Conservation (phyloP, 1,140 invertebrate species). For the Teleogryllus occipitalis region DNA sequence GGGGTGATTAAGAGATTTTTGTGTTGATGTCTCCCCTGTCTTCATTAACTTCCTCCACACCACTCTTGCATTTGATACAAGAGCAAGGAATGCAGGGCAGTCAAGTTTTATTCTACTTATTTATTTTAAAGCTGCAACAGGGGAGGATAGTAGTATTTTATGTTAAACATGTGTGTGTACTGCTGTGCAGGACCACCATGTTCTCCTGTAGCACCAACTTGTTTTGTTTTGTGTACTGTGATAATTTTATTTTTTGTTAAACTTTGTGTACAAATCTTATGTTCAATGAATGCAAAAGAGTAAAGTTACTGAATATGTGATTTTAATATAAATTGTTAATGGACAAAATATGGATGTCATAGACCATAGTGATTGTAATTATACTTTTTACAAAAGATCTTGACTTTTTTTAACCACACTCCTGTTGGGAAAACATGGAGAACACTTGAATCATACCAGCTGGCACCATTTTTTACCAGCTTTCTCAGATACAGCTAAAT, state of each 20-base stretch:
- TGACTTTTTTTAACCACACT: neutral
- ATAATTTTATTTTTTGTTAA: neutral
- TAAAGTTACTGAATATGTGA: neutral
- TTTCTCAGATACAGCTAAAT: neutral
- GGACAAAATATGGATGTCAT: slow-evolving; percentile 1
- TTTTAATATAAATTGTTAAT: slow-evolving; percentile 2
- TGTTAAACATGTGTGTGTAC: neutral
- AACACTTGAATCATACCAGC: neutral
- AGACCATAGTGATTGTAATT: neutral
- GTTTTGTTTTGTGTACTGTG: neutral
- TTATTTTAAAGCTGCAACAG: neutral
- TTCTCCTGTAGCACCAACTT: neutral
- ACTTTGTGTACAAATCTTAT: neutral
- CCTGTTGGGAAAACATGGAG: neutral
- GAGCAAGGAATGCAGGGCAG: neutral
- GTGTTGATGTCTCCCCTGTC: neutral
- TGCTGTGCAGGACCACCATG: neutral
- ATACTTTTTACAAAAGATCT: neutral
- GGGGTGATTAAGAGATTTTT: neutral
- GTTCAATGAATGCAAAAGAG: neutral
- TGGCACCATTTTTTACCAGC: neutral
- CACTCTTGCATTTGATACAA: neutral
- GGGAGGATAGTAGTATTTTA: neutral
- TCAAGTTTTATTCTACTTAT: neutral
- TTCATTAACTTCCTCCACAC: no score